phyloP scores from a whole-genome alignment of 2,888 invertebrate genomes.

The Ashinkailepas kermadecensis region DNA sequence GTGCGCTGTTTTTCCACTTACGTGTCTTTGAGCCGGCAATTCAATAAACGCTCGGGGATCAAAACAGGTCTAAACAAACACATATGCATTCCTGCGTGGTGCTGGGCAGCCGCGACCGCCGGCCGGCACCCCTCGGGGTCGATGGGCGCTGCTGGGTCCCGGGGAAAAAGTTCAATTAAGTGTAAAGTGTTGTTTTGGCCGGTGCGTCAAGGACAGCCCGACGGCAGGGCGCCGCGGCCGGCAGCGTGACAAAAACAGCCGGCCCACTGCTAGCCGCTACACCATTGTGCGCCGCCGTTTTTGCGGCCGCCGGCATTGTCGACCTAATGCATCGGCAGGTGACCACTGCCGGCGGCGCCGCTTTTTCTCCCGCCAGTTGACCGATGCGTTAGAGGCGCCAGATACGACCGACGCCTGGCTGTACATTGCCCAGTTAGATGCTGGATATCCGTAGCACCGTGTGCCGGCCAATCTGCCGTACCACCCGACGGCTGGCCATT shows the following conservation, averaged over 20 bases:
- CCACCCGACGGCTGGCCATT: no score
- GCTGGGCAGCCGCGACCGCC: neutral
- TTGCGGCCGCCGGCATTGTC: neutral
- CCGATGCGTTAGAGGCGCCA: neutral
- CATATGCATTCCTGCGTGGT: neutral
- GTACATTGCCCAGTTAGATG: no score
- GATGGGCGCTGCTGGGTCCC: neutral
- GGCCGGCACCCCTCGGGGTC: neutral
- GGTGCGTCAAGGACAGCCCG: neutral
- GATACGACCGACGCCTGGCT: neutral
- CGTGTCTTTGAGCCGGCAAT: neutral
- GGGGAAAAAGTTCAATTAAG: conserved; percentile 14
- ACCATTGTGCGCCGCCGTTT: no score
- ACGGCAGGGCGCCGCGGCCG: neutral
- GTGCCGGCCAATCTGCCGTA: no score
- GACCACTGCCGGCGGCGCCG: neutral
- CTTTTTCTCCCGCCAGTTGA: neutral
- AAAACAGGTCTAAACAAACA: conserved; percentile 19
- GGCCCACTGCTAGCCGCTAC: neutral
- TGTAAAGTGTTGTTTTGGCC: conserved; percentile 14
- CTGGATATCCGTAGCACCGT: no score
- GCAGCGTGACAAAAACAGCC: neutral
- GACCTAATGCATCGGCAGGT: neutral
- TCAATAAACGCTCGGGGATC: neutral
- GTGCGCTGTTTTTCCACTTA: conserved; percentile 7